Conservation (phyloP, 2,888 invertebrate species). For the Melanostoma scalare region DNA sequence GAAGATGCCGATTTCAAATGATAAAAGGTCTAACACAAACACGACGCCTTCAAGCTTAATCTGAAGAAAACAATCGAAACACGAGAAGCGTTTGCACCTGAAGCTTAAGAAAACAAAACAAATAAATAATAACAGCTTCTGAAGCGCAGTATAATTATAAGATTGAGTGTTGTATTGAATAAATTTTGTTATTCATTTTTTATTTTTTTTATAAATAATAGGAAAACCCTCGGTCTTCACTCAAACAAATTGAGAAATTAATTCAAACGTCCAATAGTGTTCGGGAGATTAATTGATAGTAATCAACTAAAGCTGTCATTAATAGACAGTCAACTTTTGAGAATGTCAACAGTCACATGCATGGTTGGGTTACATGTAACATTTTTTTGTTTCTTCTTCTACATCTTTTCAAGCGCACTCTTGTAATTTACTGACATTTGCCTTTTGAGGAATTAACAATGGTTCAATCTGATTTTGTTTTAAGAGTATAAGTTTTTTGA, state of each 20-base stretch:
- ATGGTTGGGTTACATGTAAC: constrained; percentile 4
- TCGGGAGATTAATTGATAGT: constrained; percentile 63
- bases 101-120: neutral
- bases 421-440: constrained; percentile 26
- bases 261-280: constrained; percentile 54
- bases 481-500: too few relatives aligned
- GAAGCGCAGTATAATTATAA: constrained; percentile 48
- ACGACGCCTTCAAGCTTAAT: too few relatives aligned
- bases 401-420: neutral
- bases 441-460: too few relatives aligned
- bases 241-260: constrained; percentile 39
- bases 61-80: constrained; percentile 42
- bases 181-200: constrained; percentile 12
- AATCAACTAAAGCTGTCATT: constrained; percentile 63
- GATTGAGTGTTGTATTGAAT: constrained; percentile 11
- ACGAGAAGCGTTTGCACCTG: constrained; percentile 21
- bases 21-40: too few relatives aligned
- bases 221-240: constrained; percentile 24
- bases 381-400: constrained; percentile 13
- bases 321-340: constrained; percentile 11
- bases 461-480: too few relatives aligned
- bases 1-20: too few relatives aligned
- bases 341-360: constrained; percentile 45
- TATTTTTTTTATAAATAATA: constrained; percentile 15
- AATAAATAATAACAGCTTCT: constrained; percentile 6